phyloP scores from a whole-genome alignment of 2,113 vertebrate genomes.

The Barbus barbus region DNA sequence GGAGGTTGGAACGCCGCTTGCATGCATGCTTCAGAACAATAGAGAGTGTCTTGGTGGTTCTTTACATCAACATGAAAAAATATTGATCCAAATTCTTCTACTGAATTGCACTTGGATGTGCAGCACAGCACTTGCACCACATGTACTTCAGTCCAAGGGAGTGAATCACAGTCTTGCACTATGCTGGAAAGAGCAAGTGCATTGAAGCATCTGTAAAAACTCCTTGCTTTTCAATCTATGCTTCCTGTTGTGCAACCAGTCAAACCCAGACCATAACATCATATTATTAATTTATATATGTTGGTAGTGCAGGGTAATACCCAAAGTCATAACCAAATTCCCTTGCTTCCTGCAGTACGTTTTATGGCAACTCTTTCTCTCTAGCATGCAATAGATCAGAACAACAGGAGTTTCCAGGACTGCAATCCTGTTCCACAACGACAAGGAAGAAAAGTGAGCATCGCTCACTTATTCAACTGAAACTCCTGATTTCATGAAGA shows the following conservation, averaged over 20 bases:
- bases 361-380: neutral
- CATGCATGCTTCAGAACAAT: neutral
- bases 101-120: neutral
- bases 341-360: neutral
- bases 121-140: neutral
- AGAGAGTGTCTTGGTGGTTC: neutral
- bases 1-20: neutral
- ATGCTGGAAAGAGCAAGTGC: neutral
- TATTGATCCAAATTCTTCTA: neutral
- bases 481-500: constrained; percentile 8
- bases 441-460: neutral
- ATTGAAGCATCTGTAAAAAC: neutral
- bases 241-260: neutral
- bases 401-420: neutral
- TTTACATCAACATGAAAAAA: constrained; percentile 14
- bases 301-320: neutral
- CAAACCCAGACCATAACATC: neutral
- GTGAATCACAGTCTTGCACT: neutral
- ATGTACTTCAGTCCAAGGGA: neutral
- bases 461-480: neutral
- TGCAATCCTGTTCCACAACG: neutral
- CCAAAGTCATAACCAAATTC: neutral
- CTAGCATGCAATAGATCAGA: neutral
- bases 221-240: neutral
- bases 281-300: neutral